A percentile compares a stretch with the other conserved stretches of the same genome.
phyloP scores from a whole-genome alignment of 1,140 invertebrate species.

The Halesus radiatus region DNA sequence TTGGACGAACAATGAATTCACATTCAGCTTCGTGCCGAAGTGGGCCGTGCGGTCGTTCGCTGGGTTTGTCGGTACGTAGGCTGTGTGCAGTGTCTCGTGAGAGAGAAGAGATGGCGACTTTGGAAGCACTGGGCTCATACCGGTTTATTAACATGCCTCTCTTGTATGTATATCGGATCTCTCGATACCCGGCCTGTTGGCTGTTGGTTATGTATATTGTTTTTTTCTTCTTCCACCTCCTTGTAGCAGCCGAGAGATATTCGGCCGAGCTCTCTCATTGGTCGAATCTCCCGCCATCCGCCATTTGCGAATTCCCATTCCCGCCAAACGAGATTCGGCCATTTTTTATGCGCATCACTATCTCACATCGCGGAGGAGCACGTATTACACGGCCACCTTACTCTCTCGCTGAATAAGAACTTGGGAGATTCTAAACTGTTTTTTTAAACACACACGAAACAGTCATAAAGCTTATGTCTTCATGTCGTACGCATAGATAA shows the following conservation, averaged over 20 bases:
- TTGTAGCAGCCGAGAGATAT: slow-evolving; percentile 30
- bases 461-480: too few species aligned
- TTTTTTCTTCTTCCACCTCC: slow-evolving; percentile 29
- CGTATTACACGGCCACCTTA: slow-evolving; percentile 1
- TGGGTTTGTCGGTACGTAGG: neutral
- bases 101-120: neutral
- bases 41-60: neutral
- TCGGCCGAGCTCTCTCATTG: slow-evolving; percentile 46
- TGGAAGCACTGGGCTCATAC: slow-evolving; percentile 2
- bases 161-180: slow-evolving; percentile 37
- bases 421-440: too few species aligned
- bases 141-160: slow-evolving; percentile 31
- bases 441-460: too few species aligned
- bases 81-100: too few species aligned
- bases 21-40: too few species aligned
- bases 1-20: too few species aligned
- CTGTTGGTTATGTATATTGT: slow-evolving; percentile 39
- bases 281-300: slow-evolving; percentile 45
- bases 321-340: slow-evolving; percentile 54
- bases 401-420: too few species aligned
- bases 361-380: slow-evolving; percentile 1
- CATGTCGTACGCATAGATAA: too few species aligned
- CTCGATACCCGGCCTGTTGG: slow-evolving; percentile 24
- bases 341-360: slow-evolving; percentile 39
- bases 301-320: slow-evolving; percentile 51